Percentiles rank a stretch among this genome's conserved stretches.
These are phyloP conservation scores for Glyptemys insculpta DNA, from an alignment of 2,797 vertebrate species.

Conservation along the genomic window DNA sequence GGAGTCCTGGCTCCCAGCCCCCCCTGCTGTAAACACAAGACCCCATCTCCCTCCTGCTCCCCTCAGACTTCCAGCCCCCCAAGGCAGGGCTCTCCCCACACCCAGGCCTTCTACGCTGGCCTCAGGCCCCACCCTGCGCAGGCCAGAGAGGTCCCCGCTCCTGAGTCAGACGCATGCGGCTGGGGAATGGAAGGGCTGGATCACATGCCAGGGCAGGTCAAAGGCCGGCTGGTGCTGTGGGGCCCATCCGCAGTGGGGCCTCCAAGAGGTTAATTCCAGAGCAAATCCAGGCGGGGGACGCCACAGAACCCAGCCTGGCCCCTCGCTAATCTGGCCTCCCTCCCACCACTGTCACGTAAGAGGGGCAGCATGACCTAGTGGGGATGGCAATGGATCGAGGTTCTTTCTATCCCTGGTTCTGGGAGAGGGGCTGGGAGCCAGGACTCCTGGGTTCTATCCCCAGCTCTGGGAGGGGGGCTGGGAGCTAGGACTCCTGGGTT, in stretches of 20 bases:
- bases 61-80: background rate
- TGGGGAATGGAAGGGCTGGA: background rate
- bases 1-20: background rate
- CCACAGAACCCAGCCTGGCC: accelerated
- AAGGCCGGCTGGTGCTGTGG: no score
- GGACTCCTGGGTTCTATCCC: no score
- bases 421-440: no score
- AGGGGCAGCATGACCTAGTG: background rate
- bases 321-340: background rate
- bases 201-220: background rate
- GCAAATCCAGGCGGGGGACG: no score
- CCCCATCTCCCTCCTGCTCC: no score
- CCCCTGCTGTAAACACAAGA: no score
- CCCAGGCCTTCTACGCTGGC: background rate
- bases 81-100: background rate
- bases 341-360: background rate
- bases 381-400: background rate
- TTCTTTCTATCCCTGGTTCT: background rate
- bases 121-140: background rate
- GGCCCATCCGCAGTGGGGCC: accelerated
- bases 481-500: background rate
- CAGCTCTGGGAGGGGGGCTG: no score
- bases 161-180: background rate
- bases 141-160: no score
- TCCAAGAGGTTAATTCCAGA: background rate